These are phyloP conservation scores for Orthonychiurus folsomi DNA, from an alignment of 2,888 invertebrate species.

Conservation along the genomic window DNA sequence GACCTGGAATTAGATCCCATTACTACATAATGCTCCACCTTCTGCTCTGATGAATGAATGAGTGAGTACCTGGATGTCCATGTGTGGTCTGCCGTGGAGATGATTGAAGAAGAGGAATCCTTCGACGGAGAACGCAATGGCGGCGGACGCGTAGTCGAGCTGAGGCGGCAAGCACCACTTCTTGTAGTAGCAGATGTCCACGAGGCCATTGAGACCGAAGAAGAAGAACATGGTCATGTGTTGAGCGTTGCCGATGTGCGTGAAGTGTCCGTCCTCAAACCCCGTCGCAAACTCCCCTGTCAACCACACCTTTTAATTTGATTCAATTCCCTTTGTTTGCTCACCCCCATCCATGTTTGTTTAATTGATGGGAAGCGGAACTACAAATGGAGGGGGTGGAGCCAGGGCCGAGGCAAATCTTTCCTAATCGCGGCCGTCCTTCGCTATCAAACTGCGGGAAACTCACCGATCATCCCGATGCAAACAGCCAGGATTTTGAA, in stretches of 20 bases:
- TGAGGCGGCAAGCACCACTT: constrained; percentile 43
- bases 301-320: background rate
- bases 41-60: background rate
- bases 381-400: too few relatives aligned
- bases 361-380: too few relatives aligned
- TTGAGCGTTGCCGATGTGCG: constrained; percentile 42
- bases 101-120: constrained; percentile 48
- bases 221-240: constrained; percentile 50
- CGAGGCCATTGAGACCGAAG: constrained; percentile 46
- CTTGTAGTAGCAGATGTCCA: constrained; percentile 44
- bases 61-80: constrained; percentile 42
- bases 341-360: background rate
- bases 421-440: too few relatives aligned
- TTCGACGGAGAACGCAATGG: constrained; percentile 46
- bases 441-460: too few relatives aligned
- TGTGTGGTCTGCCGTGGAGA: constrained; percentile 45
- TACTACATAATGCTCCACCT: background rate
- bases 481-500: constrained; percentile 40
- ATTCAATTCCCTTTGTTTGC: background rate
- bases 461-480: constrained; percentile 42
- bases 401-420: too few relatives aligned
- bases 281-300: constrained; percentile 44
- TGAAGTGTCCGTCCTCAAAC: constrained; percentile 43
- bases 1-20: constrained; percentile 39
- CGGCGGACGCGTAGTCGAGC: constrained; percentile 45